Base-by-base conservation (phyloP, 2,113 vertebrate genomes). In the Triplophysa dalaica region DNA sequence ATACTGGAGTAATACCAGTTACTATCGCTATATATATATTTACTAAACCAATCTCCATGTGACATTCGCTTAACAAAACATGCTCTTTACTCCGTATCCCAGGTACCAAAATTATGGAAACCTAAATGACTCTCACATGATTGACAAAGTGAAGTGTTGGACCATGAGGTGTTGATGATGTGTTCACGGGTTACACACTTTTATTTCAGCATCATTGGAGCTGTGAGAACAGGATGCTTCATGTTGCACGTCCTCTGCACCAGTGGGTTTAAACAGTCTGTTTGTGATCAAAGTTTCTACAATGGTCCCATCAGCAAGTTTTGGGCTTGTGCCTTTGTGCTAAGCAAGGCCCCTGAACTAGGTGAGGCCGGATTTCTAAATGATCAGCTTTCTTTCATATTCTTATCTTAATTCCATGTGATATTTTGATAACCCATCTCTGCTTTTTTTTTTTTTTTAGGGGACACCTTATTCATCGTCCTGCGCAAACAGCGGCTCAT, bases 241-340 rank as follows among this genome's bases (percentile, higher is more conserved):
- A 99, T 99, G 98, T 92, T 94, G 78, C 95, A 96, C 91, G 94
- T 98, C 91, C 93, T 99, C 93, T 97, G 97, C 95, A 96, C 95
- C 84, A 99, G 98, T 94, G 98, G 98, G 80, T 93, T 99, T 79
- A 97, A 99, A 89, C 95, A 97, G 90, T 99, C 97, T 11, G 97
- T 99, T 48, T 99, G 98, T 86, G 98, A 99, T 91, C 98, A 99
- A 94, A 91, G 98, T 90, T 99, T 99, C 93, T 99, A 99, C 95
- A 96, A 96, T 83, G 98, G 97, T 87, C 98, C 98, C 17, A 94
- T 99, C 94, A 99, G 95, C 95, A 99, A 99, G 92, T 99, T 99
- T 93, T 99, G 98, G 98, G 98, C 98, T 2, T 99, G 98, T 29
- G 98, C 98, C 54, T 99, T 99, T 89, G 98, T 99, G 81, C 94